Evolutionary conservation across 2,797 vertebrate species (phyloP).

Genomic region (Otolemur crassicaudatus): DNA sequence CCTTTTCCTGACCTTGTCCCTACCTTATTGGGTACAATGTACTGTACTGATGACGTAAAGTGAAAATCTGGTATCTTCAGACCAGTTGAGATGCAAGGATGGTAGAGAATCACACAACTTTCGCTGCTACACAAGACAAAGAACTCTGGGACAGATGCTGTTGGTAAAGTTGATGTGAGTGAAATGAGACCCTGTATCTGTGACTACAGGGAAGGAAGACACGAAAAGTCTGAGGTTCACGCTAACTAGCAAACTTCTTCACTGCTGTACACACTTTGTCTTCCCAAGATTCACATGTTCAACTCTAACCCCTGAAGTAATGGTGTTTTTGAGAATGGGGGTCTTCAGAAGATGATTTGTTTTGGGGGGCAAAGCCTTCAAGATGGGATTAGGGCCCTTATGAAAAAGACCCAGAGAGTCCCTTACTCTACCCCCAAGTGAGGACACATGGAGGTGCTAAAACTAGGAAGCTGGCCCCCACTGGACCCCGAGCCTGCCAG

Average conservation of each 20-base stretch:
- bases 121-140: not conserved
- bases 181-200: not conserved
- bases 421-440: no score
- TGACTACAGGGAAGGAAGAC: not conserved
- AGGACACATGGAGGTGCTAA: not conserved
- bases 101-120: not conserved
- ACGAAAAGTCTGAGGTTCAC: not conserved
- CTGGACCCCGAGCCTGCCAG: no score
- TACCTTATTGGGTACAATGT: not conserved
- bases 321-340: not conserved
- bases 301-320: not conserved
- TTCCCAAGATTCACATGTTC: not conserved
- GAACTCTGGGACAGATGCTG: not conserved
- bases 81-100: not conserved
- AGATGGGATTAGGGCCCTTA: not conserved
- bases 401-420: not conserved
- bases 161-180: not conserved
- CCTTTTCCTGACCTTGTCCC: not conserved
- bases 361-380: not conserved
- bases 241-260: not conserved
- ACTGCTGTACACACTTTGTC: not conserved
- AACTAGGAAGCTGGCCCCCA: not conserved
- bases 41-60: not conserved
- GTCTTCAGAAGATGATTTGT: not conserved
- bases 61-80: not conserved